These are phyloP conservation scores for Pogonocherus hispidulus DNA, from an alignment of 2,888 invertebrate species.

Conservation along the genomic window DNA sequence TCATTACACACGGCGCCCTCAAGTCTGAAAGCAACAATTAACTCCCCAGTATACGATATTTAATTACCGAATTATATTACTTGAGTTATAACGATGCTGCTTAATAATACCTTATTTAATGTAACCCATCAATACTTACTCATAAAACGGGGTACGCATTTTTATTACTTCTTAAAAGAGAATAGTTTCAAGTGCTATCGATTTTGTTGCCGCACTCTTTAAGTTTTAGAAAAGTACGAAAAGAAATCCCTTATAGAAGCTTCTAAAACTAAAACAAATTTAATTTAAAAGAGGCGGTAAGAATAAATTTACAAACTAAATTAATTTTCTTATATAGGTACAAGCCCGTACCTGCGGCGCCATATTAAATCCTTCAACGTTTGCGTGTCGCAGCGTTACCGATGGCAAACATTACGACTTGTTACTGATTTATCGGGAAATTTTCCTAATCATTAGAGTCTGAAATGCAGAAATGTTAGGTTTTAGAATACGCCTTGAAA, in stretches of 20 bases:
- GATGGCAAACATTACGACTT: constrained; percentile 23
- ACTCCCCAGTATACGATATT: background rate
- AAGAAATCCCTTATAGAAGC: background rate
- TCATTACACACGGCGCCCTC: background rate
- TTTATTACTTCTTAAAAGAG: background rate
- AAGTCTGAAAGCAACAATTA: background rate
- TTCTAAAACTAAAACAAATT: constrained; percentile 17
- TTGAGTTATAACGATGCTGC: background rate
- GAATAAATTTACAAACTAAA: constrained; percentile 30
- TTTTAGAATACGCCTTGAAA: background rate
- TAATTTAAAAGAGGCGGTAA: constrained; percentile 27
- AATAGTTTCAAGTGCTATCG: background rate
- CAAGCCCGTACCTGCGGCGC: constrained; percentile 32
- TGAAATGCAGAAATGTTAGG: background rate
- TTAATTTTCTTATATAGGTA: constrained; percentile 35
- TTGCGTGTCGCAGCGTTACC: constrained; percentile 22
- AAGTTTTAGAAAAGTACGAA: background rate
- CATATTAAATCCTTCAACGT: constrained; percentile 21
- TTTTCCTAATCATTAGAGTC: constrained; percentile 10
- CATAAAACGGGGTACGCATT: background rate
- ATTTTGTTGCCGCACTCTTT: background rate
- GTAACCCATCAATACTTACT: background rate
- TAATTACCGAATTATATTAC: background rate
- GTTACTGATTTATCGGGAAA: constrained; percentile 27
- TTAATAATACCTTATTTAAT: background rate